Evolutionary conservation across 2,888 invertebrate species (phyloP).

Genomic region (Patella caerulea): DNA sequence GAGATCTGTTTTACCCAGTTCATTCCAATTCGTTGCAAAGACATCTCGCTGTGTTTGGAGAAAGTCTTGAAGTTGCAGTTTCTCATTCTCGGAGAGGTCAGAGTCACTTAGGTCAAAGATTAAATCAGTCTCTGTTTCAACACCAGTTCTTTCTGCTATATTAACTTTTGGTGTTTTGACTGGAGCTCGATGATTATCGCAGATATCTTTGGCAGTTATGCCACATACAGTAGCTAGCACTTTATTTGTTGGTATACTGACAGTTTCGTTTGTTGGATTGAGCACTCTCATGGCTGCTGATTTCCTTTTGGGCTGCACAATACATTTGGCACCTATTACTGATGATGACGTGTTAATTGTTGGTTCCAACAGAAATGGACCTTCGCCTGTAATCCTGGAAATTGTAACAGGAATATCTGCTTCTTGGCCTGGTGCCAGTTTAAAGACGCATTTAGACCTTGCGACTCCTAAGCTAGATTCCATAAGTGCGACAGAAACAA

Average conservation of each 20-base stretch:
- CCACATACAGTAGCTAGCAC: conserved; percentile 28
- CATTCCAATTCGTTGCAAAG: conserved; percentile 28
- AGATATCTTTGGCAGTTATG: not conserved
- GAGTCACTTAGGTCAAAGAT: conserved; percentile 21
- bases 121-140: not conserved
- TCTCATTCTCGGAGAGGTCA: conserved; percentile 18
- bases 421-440: too few species aligned
- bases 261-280: conserved; percentile 28
- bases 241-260: conserved; percentile 26
- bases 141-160: not conserved
- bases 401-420: too few species aligned
- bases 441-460: too few species aligned
- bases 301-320: not conserved
- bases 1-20: conserved; percentile 34
- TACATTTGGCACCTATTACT: not conserved
- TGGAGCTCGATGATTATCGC: not conserved
- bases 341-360: not conserved
- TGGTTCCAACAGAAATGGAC: too few species aligned
- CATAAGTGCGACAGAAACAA: too few species aligned
- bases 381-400: too few species aligned
- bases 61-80: not conserved
- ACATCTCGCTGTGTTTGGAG: conserved; percentile 6
- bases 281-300: conserved; percentile 15
- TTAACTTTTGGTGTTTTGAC: not conserved
- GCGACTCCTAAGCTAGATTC: too few species aligned